Evolutionary conservation across 2,888 invertebrate genomes (phyloP).

Genomic region (Tridacna gigas): DNA sequence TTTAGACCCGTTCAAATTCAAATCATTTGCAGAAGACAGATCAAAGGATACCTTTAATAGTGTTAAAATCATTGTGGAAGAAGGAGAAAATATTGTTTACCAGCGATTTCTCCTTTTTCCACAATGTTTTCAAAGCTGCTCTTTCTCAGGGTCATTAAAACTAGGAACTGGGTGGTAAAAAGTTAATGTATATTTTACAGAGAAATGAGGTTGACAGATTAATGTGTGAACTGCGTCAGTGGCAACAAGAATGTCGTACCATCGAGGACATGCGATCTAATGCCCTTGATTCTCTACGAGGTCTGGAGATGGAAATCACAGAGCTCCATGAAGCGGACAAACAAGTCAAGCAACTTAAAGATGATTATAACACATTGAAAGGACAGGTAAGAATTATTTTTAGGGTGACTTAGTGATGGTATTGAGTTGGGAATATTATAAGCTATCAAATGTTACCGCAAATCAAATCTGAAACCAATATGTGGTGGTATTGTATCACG

Average conservation of each 20-base stretch:
- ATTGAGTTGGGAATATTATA: too few species aligned
- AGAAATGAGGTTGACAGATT: constrained; percentile 73
- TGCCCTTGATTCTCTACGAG: constrained; percentile 74
- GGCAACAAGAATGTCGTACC: constrained; percentile 74
- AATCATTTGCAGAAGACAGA: too few species aligned
- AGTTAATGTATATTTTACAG: constrained; percentile 52
- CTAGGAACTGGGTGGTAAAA: background rate
- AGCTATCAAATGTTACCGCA: too few species aligned
- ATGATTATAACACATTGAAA: constrained; percentile 73
- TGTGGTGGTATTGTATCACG: too few species aligned
- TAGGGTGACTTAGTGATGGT: background rate
- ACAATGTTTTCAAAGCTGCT: too few species aligned
- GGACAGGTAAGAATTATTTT: constrained; percentile 73
- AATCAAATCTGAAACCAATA: too few species aligned
- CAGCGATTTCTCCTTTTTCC: too few species aligned
- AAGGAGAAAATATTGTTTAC: too few species aligned
- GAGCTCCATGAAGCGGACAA: constrained; percentile 72
- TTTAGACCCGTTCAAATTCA: too few species aligned
- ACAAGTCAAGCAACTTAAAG: constrained; percentile 72
- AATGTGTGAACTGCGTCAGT: constrained; percentile 69
- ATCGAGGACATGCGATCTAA: constrained; percentile 78
- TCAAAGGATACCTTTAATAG: too few species aligned
- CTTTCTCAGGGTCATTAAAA: too few species aligned
- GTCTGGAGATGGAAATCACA: constrained; percentile 74
- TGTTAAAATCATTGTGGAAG: too few species aligned